Evolutionary conservation across 2,113 vertebrate species (phyloP).

Genomic region (Corythornis madagascariensis): DNA sequence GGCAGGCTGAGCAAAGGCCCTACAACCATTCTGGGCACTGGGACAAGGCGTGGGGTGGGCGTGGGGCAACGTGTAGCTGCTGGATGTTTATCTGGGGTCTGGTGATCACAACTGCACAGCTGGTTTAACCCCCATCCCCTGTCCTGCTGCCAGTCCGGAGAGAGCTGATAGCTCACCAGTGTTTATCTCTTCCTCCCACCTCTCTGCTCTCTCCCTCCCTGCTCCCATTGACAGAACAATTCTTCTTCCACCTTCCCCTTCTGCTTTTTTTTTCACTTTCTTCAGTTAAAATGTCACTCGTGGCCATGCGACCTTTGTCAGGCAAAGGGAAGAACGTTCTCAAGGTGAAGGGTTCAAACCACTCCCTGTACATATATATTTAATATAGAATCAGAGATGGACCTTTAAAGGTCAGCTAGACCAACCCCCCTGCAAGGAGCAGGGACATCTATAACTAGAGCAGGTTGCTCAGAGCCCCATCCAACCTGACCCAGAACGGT

Average conservation of each 20-base stretch:
- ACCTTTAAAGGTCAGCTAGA: neutral
- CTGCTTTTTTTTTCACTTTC: neutral
- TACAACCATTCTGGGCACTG: accelerated
- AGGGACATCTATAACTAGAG: neutral
- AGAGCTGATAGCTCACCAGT: neutral
- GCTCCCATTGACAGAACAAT: neutral
- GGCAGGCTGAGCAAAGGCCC: neutral
- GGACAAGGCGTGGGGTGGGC: neutral
- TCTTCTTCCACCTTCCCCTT: neutral
- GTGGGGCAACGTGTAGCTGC: neutral
- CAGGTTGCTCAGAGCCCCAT: neutral
- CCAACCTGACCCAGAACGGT: neutral
- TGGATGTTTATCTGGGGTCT: neutral
- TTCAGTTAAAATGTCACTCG: neutral
- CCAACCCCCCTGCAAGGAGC: neutral
- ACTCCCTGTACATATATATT: accelerated
- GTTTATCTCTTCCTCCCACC: constrained; percentile 12
- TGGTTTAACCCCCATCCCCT: neutral
- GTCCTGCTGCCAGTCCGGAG: neutral
- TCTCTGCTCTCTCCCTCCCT: neutral
- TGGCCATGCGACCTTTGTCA: accelerated
- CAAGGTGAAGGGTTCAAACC: neutral
- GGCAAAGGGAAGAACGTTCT: neutral
- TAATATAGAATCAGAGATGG: neutral
- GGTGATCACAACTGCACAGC: neutral